Evolutionary conservation across 2,888 invertebrate genomes (phyloP).

Genomic region (Clistopyga incitator): DNA sequence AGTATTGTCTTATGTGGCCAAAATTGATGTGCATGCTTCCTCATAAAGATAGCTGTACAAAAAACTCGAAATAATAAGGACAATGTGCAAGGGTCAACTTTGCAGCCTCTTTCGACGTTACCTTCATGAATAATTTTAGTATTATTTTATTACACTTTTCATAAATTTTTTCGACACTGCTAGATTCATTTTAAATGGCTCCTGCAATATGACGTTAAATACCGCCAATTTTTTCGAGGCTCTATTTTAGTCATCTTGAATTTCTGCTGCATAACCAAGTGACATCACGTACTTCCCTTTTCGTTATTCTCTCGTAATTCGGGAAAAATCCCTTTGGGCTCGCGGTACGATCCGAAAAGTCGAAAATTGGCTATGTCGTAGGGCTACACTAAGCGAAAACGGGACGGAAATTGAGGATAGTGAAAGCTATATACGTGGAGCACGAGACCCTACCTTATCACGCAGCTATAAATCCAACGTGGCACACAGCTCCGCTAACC

Average conservation of each 20-base stretch:
- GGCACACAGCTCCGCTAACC: conserved; percentile 67
- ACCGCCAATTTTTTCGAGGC: neutral
- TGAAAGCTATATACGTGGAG: conserved; percentile 40
- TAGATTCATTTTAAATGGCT: neutral
- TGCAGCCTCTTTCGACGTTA: too few species aligned
- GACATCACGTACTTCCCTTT: neutral
- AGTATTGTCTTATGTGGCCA: too few species aligned
- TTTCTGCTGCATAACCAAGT: neutral
- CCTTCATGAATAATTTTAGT: too few species aligned
- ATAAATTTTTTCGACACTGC: too few species aligned
- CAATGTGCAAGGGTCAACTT: too few species aligned
- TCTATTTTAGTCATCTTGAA: neutral
- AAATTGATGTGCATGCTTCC: too few species aligned
- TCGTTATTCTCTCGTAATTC: neutral
- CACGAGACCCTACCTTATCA: conserved; percentile 47
- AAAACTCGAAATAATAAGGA: too few species aligned
- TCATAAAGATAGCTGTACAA: too few species aligned
- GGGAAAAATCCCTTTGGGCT: neutral
- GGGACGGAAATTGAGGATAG: conserved; percentile 40
- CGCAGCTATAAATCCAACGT: conserved; percentile 57
- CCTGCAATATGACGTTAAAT: neutral
- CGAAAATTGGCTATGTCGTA: conserved; percentile 14
- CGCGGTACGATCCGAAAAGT: neutral
- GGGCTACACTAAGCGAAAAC: conserved; percentile 14
- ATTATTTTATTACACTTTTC: too few species aligned